Base-by-base conservation (phyloP, 2,888 invertebrate genomes). In the Apamea anceps region DNA sequence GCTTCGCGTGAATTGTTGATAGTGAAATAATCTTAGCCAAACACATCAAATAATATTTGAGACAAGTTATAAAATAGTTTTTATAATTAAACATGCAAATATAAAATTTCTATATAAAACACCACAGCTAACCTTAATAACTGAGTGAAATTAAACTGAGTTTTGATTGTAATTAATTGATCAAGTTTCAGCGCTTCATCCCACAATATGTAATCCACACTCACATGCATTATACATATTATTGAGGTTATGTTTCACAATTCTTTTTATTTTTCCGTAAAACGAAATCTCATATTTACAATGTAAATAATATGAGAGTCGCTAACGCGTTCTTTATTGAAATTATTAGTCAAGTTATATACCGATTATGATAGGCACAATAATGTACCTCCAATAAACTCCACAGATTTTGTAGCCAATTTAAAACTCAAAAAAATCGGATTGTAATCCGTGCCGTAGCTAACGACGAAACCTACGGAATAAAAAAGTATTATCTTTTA, bases 111-210 rank as follows among this genome's bases (percentile, higher is more conserved):
- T 48, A 4, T n/a, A 25, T 51, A 79, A 77, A 77, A 77, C 71
- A 77, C 77, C 84, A 86, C 83, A 79, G 70, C 86, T 89, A 87
- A 89, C 80, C 66, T 72, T 28, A 82, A 80, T 86, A 85, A 88
- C 79, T 75, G 87, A 79, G 86, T 89, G 82, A n/a, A 54, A 70
- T 54, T 81, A 70, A 82, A 65, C 42, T 68, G 13, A 72, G 72
- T 80, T 89, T 79, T 82, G 73, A 79, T 80, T 84, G 85, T 87
- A 76, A 86, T 89, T 87, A 85, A 89, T 85, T 85, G 72, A 77
- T 73, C 18, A 71, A 86, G 85, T 85, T 85, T 72, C 85, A 88
- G 84, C 78, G 89, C 89, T 90, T 87, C 66, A 82, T 78, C 70
- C 74, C 87, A 82, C 87, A 37, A 65, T 79, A 74, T 81, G 72